These are phyloP conservation scores for Aphidius colemani DNA, from an alignment of 2,888 invertebrate species.

Conservation along the genomic window DNA sequence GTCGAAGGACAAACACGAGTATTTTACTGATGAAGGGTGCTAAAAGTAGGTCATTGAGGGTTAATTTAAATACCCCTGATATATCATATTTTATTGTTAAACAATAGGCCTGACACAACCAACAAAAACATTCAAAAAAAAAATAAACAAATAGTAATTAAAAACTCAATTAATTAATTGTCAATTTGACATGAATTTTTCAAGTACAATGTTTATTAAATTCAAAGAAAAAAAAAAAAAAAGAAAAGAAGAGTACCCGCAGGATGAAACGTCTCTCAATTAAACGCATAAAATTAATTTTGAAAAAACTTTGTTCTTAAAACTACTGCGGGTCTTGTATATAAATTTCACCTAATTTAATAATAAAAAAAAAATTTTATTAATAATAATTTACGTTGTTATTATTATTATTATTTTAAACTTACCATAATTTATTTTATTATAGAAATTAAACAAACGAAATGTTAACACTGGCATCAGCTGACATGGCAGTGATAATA, in stretches of 20 bases:
- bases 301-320: neutral
- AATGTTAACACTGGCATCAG: too few relatives aligned
- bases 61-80: neutral
- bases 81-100: neutral
- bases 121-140: neutral
- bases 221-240: too few relatives aligned
- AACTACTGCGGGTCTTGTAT: slow-evolving; percentile 1
- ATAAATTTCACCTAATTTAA: neutral
- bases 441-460: too few relatives aligned
- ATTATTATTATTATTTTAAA: too few relatives aligned
- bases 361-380: neutral
- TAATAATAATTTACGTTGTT: neutral
- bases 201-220: too few relatives aligned
- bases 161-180: neutral
- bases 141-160: neutral
- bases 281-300: neutral
- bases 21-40: slow-evolving; percentile 6
- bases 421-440: too few relatives aligned
- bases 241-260: slow-evolving; percentile 16
- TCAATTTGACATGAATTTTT: too few relatives aligned
- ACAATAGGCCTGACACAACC: neutral
- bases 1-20: neutral
- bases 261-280: slow-evolving; percentile 7
- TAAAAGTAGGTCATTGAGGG: slow-evolving; percentile 32
- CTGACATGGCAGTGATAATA: too few relatives aligned